Percentiles rank a stretch among this genome's conserved stretches.
Conservation (phyloP, 2,797 vertebrate genomes). For the Platalea minor region DNA sequence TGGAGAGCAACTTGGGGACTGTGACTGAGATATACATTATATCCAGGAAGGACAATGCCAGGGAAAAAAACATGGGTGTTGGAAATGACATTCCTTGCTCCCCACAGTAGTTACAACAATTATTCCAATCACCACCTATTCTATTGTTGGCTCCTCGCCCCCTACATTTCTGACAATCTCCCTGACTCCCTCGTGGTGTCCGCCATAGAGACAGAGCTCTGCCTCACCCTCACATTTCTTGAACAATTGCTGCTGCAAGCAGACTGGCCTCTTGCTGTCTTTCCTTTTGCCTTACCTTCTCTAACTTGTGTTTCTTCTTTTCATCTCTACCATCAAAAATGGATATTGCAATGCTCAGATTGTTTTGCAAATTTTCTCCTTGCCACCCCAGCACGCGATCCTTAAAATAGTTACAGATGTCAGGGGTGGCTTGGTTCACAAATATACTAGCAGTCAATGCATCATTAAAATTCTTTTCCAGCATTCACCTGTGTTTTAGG, state of each 20-base stretch:
- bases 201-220: background rate
- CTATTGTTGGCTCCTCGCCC: background rate
- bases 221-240: background rate
- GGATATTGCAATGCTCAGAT: too few relatives aligned
- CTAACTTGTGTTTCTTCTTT: background rate
- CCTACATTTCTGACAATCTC: background rate
- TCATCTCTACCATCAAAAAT: too few relatives aligned
- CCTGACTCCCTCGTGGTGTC: background rate
- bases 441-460: too few relatives aligned
- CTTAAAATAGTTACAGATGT: too few relatives aligned
- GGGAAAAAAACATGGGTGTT: background rate
- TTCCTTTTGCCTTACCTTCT: background rate
- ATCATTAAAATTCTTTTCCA: too few relatives aligned
- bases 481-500: too few relatives aligned
- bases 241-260: background rate
- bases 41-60: background rate
- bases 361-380: too few relatives aligned
- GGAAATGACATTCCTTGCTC: background rate
- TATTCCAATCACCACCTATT: background rate
- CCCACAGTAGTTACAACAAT: background rate
- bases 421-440: too few relatives aligned
- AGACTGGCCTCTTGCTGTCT: background rate
- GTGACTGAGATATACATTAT: background rate
- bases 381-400: too few relatives aligned
- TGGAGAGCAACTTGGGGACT: background rate